Evolutionary conservation across 2,113 vertebrate genomes (phyloP).

Genomic region (Catharus fuscescens): DNA sequence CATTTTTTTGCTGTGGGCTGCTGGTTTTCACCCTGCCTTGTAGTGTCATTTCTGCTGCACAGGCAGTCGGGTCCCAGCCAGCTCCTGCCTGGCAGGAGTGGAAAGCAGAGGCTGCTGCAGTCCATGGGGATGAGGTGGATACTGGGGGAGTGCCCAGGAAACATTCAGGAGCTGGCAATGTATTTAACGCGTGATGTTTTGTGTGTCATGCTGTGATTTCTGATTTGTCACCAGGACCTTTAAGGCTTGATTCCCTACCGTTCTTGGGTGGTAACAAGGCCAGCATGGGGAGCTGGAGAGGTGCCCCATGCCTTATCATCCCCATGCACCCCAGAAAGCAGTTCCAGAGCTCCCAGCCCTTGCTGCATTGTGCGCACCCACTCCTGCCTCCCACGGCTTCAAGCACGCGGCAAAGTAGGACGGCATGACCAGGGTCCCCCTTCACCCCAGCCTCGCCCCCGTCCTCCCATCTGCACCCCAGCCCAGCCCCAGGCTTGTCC

Average conservation of each 20-base stretch:
- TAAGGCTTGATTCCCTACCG: not conserved
- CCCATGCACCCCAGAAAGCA: not conserved
- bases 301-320: not conserved
- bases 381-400: not conserved
- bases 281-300: not conserved
- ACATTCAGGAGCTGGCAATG: not conserved
- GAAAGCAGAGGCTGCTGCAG: not conserved
- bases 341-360: not conserved
- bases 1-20: not conserved
- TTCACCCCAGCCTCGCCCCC: not conserved
- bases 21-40: not conserved
- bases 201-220: not conserved
- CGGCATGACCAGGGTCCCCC: not conserved
- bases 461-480: not conserved
- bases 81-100: not conserved
- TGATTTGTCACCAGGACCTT: not conserved
- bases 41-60: not conserved
- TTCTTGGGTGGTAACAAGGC: not conserved
- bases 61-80: not conserved
- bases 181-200: accelerated
- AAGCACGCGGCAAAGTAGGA: accelerated
- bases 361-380: not conserved
- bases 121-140: not conserved
- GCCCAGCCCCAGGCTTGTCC: not conserved
- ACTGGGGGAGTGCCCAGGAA: accelerated